Percentiles rank a stretch among this genome's conserved stretches.
Evolutionary conservation across 2,113 vertebrate species (phyloP).

Genomic region (Rhagologus leucostigma): DNA sequence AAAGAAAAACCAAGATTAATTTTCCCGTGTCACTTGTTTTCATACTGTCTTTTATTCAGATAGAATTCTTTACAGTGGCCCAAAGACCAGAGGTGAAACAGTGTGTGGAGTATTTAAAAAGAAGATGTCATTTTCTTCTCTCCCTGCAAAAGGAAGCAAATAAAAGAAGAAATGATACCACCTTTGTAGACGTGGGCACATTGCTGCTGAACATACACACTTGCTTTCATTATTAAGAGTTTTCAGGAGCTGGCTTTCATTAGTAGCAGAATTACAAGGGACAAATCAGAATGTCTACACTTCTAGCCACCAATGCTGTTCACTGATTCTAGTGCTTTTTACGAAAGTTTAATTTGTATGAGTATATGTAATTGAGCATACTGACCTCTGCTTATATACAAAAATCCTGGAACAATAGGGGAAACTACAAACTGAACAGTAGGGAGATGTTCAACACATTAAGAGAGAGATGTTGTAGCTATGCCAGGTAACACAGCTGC

Average conservation of each 20-base stretch:
- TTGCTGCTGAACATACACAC: neutral
- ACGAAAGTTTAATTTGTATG: neutral
- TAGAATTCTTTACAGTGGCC: neutral
- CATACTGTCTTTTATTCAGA: neutral
- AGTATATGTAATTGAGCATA: neutral
- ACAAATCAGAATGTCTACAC: neutral
- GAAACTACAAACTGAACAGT: neutral
- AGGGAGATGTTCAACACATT: neutral
- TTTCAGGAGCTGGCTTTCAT: neutral
- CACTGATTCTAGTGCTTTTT: neutral
- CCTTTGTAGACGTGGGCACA: neutral
- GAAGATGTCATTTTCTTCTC: neutral
- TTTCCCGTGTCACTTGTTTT: neutral
- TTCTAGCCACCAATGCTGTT: neutral
- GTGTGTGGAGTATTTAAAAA: neutral
- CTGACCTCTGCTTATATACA: neutral
- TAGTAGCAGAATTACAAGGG: neutral
- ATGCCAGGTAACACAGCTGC: neutral
- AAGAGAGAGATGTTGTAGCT: neutral
- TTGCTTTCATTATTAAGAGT: neutral
- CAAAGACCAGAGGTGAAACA: neutral
- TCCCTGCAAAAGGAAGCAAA: neutral
- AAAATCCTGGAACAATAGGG: neutral
- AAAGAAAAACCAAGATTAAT: neutral
- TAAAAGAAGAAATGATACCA: neutral